Conservation (phyloP, 2,113 vertebrate genomes). For the Hoplias malabaricus region DNA sequence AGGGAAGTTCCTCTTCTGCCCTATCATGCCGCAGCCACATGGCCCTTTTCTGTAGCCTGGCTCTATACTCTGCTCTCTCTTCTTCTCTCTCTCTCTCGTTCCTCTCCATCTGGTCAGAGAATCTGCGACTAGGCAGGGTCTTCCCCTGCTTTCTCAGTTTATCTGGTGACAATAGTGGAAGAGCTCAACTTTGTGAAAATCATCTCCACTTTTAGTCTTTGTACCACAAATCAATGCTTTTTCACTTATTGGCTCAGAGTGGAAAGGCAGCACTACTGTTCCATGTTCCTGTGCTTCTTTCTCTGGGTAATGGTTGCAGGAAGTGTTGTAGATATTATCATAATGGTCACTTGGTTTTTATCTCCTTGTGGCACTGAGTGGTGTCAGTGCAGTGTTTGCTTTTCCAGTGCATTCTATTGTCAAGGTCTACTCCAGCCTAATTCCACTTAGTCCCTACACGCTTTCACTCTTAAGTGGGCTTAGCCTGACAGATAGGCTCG, state of each 20-base stretch:
- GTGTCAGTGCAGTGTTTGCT: background rate
- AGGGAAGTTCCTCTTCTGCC: constrained; percentile 26
- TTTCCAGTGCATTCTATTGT: background rate
- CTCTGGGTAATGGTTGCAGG: background rate
- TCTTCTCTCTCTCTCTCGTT: background rate
- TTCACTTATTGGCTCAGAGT: background rate
- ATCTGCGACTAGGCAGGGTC: constrained; percentile 17
- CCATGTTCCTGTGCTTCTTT: background rate
- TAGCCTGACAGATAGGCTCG: constrained; percentile 33
- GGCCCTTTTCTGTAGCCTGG: constrained; percentile 33
- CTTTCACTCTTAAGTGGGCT: constrained; percentile 29
- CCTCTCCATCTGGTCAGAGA: constrained; percentile 31
- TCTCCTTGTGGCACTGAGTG: background rate
- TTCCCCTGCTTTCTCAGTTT: constrained; percentile 7
- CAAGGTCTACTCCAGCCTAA: background rate
- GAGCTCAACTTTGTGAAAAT: constrained; percentile 2
- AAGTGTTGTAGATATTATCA: background rate
- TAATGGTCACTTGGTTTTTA: background rate
- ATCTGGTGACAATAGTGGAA: constrained; percentile 21
- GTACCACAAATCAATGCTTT: background rate
- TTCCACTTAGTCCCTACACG: constrained; percentile 9
- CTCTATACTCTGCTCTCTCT: constrained; percentile 21
- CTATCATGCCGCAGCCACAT: constrained; percentile 35
- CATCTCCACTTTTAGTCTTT: background rate
- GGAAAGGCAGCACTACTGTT: background rate